Conservation (phyloP, 2,797 vertebrate genomes). For the Myotis pilosus region DNA sequence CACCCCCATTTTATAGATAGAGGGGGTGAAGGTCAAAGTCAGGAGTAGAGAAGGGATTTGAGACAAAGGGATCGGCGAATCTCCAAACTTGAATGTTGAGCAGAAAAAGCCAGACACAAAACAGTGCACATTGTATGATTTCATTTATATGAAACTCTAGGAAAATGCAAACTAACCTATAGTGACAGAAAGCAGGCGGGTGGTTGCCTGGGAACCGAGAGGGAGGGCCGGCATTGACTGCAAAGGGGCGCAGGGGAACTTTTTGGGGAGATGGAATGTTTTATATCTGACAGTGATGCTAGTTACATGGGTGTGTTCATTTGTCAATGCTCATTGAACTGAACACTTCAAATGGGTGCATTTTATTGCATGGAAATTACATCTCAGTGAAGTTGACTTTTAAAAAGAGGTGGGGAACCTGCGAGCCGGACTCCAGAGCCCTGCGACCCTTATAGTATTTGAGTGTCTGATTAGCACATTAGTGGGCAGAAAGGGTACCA, state of each 20-base stretch:
- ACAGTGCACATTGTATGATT: slow-evolving; percentile 35
- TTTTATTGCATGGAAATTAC: slow-evolving; percentile 28
- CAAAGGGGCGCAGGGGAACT: not conserved
- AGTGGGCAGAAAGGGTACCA: not conserved
- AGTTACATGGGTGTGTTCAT: not conserved
- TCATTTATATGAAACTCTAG: slow-evolving; percentile 56
- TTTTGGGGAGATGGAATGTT: slow-evolving; percentile 28
- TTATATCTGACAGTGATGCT: not conserved
- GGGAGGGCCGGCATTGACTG: not conserved
- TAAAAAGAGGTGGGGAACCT: not conserved
- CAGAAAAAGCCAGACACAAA: not conserved
- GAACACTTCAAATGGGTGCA: not conserved
- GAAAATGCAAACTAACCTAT: slow-evolving; percentile 54
- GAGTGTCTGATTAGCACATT: slow-evolving; percentile 23
- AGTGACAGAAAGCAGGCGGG: slow-evolving; percentile 61
- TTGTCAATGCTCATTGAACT: not conserved
- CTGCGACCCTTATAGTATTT: not conserved
- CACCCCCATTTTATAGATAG: not conserved
- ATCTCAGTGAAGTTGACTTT: not conserved
- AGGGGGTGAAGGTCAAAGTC: not conserved
- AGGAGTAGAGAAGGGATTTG: not conserved
- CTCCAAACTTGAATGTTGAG: not conserved
- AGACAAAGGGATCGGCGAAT: not conserved
- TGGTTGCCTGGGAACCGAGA: not conserved
- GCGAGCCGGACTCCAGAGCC: not conserved